Conservation (phyloP, 2,888 invertebrate genomes). For the Hypena proboscidalis region DNA sequence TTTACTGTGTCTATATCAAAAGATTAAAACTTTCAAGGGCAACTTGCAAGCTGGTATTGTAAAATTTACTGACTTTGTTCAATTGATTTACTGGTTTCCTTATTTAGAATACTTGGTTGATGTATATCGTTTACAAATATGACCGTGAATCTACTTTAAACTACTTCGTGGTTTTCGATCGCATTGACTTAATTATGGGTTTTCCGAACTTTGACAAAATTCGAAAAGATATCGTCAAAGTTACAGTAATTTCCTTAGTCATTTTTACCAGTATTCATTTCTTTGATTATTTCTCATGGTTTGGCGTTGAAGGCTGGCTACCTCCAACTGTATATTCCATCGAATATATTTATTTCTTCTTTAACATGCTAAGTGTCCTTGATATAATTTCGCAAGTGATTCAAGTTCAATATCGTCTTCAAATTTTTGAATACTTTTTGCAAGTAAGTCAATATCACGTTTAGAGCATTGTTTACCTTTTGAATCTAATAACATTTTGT, state of each 20-base stretch:
- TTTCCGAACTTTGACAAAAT: slow-evolving; percentile 29
- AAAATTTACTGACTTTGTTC: slow-evolving; percentile 26
- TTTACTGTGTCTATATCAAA: slow-evolving; percentile 17
- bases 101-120: slow-evolving; percentile 39
- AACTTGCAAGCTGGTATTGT: neutral
- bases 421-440: slow-evolving; percentile 9
- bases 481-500: no score
- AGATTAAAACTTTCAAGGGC: slow-evolving; percentile 11
- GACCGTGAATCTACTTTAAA: slow-evolving; percentile 22
- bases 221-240: slow-evolving; percentile 18
- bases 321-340: slow-evolving; percentile 14
- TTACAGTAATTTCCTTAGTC: slow-evolving; percentile 9
- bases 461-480: no score
- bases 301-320: slow-evolving; percentile 15
- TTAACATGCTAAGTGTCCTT: slow-evolving; percentile 29
- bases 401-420: slow-evolving; percentile 38
- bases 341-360: slow-evolving; percentile 37
- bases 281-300: slow-evolving; percentile 28
- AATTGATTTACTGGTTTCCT: slow-evolving; percentile 24
- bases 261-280: slow-evolving; percentile 1
- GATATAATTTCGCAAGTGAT: slow-evolving; percentile 33
- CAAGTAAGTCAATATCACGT: no score
- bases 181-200: slow-evolving; percentile 37
- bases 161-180: slow-evolving; percentile 34
- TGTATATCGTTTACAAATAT: slow-evolving; percentile 32